Base-by-base conservation (phyloP, 2,113 vertebrate species). In the Aphyosemion australe region DNA sequence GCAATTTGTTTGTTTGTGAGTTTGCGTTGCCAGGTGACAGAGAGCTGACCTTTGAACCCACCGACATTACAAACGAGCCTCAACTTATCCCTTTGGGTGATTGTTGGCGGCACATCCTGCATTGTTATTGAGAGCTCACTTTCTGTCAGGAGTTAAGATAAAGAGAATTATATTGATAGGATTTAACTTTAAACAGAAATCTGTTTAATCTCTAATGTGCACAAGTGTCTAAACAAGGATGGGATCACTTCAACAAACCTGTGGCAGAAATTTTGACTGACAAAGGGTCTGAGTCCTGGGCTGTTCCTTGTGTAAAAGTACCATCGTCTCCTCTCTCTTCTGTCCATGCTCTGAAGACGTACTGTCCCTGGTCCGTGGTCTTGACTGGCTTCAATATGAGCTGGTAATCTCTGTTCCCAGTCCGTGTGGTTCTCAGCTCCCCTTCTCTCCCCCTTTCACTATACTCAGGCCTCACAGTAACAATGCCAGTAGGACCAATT, bases 21-120 rank as follows among this genome's bases (percentile, higher is more conserved):
- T 18, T 81, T 79, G 48, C 82, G 90, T 87, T 94, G 92, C 95
- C 96, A 98, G 10, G 12, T 76, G 66, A 96, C 72, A 0, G 93
- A 94, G 14, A 95, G 73, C 0, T 69, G 85, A 48, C 85, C 76
- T 1, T 74, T 67, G 0, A 65, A 26, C 42, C 91, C 92, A 0
- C 19, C 71, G 12, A 91, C 92, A 56, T 82, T 42, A 3, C 95
- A 97, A 46, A 20, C 59, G 26, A 97, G 78, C n/a, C 48, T 43
- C 32, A 97, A 69, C 0, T 49, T 0, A 1, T 89, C 89, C 10
- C 94, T 94, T 14, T 90, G 93, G 0, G 61, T 62, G 0, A 94
- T 65, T 0, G 0, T 11, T 0, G 34, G n/a, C 5, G 1, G 37
- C 0, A 12, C 10, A 37, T 65, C 58, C 47, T 62, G 55, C 69